Base-by-base conservation (phyloP, 1,140 invertebrate species). In the Bactericera cockerelli region DNA sequence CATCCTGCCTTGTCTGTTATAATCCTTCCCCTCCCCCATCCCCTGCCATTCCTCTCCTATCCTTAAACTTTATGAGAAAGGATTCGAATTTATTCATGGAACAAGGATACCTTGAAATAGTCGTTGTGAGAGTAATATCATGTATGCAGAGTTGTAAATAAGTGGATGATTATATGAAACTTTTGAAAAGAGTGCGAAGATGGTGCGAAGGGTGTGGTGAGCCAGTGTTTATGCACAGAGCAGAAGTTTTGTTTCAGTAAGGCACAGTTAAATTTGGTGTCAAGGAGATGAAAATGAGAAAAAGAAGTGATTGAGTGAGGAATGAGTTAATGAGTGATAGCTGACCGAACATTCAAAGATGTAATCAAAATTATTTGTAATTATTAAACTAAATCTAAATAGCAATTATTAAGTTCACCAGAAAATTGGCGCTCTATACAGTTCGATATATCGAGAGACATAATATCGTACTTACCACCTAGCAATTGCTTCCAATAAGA, bases 1-100 rank as follows among this genome's bases (percentile, higher is more conserved):
- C 28, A 31, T 31, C 28, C 28, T 13, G 13, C 28, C 13, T 49
- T 49, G 42, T 49, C 42, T 49, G 42, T 49, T 49, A 49, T 49
- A 49, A 49, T 49, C 42, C 42, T n/a, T 19, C 4, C 22, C 4
- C 42, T n/a, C 8, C 42, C 42, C 8, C n/a, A 3, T 49, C 4
- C 28, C 28, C 13, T 31, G 4, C 28, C 28, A 6, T 13, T 13
- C 42, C n/a, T 49, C 42, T 49, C 42, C 42, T 49, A 49, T 49
- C 42, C 42, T 22, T 49, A 49, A 49, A 49, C 42, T 49, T 49
- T 22, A 49, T 49, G 42, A 49, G 42, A 49, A 49, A 49, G 42
- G 42, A 49, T 49, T 49, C 19, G 42, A 49, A 49, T 49, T 49
- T 49, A 49, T 49, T 49, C 42, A 49, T 49, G 42, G 42, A 49